Evolutionary conservation across 1,140 invertebrate species (phyloP), one percentile per base, ranked within the genome.

Genomic region (Ips typographus): DNA sequence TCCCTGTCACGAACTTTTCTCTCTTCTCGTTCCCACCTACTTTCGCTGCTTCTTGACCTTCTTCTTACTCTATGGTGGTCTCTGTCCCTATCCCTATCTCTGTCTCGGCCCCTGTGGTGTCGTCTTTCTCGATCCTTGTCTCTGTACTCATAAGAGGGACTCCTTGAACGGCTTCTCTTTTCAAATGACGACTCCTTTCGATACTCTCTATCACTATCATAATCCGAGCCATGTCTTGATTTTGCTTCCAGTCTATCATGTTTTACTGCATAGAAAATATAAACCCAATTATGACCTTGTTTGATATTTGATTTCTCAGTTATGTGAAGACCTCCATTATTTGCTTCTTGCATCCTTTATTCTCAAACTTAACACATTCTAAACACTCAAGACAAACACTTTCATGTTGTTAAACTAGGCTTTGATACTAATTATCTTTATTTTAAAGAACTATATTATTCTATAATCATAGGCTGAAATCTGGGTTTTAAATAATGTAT

Each of bases 21-120:
- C 51, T 77, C 75, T 70, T 76, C 76, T 55, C 76, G 60, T 63
- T 79, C 77, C 77, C 77, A 79, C 58, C 77, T 71, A 36, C 73
- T 75, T 56, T 74, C 74, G 73, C 72, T 77, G 43, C 72, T 72
- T 53, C 75, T 73, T 55, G 76, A 71, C 70, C 75, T 72, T 42
- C 73, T 71, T 57, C 73, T 72, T 43, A 53, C 71, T 36, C 72
- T 71, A 42, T 72, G 72, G 40, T 77, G 62, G 6, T 78, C 74
- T 55, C 75, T 51, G 53, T 65, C 52, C 52, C 74, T 73, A 68
- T 76, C 75, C 63, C 74, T 68, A 55, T 75, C 75, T 49, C 72
- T 58, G n/a, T 74, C 71, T 57, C 74, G 73, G 22, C 69, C 64
- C 68, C 71, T 74, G 40, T 73, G 60, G 64, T 73, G 73, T 70